phyloP scores from a whole-genome alignment of 1,140 invertebrate genomes.

The Tetramorium alpestre region DNA sequence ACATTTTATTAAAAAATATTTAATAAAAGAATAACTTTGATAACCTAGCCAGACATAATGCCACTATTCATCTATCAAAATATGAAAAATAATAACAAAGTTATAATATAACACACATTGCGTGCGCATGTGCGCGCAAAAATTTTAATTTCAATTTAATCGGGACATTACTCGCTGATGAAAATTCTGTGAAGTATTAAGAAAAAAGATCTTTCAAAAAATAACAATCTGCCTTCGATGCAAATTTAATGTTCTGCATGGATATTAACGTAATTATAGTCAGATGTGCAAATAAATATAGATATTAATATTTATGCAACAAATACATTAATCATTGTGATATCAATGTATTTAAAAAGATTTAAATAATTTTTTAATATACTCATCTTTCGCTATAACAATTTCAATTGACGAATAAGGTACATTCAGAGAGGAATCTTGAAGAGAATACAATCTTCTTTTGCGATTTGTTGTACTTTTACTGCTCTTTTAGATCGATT shows the following conservation, averaged over 20 bases:
- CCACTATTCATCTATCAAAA: too few species aligned
- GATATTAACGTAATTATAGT: background rate
- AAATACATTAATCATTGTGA: background rate
- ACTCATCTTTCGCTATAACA: background rate
- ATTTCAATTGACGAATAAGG: background rate
- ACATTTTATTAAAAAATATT: too few species aligned
- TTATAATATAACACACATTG: too few species aligned
- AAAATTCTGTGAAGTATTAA: background rate
- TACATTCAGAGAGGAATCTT: background rate
- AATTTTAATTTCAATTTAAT: conserved; percentile 5
- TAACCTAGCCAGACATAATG: too few species aligned
- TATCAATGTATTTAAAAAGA: background rate
- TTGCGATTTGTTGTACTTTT: background rate
- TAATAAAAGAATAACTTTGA: too few species aligned
- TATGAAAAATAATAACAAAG: too few species aligned
- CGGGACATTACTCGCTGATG: background rate
- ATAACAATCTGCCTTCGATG: background rate
- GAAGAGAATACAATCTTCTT: background rate
- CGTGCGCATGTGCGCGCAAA: too few species aligned
- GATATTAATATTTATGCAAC: background rate
- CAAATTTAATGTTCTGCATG: background rate
- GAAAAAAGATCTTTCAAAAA: background rate
- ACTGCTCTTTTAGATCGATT: too few species aligned
- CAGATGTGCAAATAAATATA: background rate
- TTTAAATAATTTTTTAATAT: background rate